These are phyloP conservation scores for Prosopocoilus inquinatus DNA, from an alignment of 2,888 invertebrate genomes.

Conservation along the genomic window DNA sequence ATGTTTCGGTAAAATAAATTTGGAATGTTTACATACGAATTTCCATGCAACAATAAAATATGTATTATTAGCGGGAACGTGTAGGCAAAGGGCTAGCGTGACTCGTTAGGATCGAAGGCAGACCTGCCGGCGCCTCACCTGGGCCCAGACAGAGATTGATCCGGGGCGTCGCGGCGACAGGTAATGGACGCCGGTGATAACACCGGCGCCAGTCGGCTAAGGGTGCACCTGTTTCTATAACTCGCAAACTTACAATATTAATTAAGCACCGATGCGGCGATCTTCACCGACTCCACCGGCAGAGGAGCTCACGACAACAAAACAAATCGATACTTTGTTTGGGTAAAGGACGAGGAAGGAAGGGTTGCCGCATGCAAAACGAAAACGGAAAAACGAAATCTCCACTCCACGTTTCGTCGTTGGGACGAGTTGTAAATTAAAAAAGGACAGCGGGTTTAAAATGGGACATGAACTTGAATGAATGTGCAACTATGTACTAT, in stretches of 20 bases:
- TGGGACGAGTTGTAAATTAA: too few species aligned
- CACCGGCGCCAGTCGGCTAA: not conserved
- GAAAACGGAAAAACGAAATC: too few species aligned
- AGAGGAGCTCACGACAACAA: too few species aligned
- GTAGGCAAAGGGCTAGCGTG: slow-evolving; percentile 28
- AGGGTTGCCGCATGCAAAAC: too few species aligned
- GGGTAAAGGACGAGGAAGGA: too few species aligned
- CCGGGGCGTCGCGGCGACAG: slow-evolving; percentile 33
- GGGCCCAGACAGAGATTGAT: slow-evolving; percentile 31
- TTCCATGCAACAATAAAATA: not conserved
- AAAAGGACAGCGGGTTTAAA: too few species aligned
- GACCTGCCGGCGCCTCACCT: slow-evolving; percentile 36
- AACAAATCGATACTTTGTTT: too few species aligned
- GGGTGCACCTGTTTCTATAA: not conserved
- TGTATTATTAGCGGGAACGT: slow-evolving; percentile 3
- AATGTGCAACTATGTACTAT: too few species aligned
- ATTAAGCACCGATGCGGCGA: not conserved
- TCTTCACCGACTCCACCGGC: not conserved
- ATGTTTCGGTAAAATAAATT: too few species aligned
- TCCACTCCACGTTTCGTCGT: too few species aligned
- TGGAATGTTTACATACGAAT: not conserved
- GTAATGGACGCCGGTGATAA: slow-evolving; percentile 35
- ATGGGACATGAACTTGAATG: too few species aligned
- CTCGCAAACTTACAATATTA: not conserved
- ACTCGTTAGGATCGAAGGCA: slow-evolving; percentile 37